Conservation (phyloP, 2,797 vertebrate genomes). For the Pangasius krempfi region DNA sequence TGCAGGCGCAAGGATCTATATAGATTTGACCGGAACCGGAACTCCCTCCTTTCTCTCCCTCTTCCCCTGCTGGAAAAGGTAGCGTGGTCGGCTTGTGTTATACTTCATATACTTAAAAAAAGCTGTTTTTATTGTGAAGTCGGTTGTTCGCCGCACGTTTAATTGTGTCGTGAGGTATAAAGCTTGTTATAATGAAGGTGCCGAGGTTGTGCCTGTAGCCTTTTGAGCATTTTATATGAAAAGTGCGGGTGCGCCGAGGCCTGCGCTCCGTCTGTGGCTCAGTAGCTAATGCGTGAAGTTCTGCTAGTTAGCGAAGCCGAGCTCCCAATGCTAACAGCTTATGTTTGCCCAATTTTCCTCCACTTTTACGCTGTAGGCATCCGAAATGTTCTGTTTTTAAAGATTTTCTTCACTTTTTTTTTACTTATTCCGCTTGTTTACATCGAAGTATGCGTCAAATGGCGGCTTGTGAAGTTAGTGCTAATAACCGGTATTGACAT, state of each 20-base stretch:
- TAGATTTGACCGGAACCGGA: slow-evolving; percentile 61
- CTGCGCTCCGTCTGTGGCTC: background rate
- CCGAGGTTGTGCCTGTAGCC: background rate
- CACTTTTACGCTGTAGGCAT: background rate
- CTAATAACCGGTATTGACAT: too few relatives aligned
- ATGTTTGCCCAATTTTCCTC: background rate
- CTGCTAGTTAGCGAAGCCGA: background rate
- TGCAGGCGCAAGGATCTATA: slow-evolving; percentile 64
- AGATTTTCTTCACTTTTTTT: background rate
- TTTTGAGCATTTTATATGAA: background rate
- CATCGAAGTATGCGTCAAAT: background rate
- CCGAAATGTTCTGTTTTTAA: background rate
- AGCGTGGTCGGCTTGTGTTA: slow-evolving; percentile 74
- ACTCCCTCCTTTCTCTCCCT: slow-evolving; percentile 73
- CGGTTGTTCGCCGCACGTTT: background rate
- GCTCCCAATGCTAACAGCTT: background rate
- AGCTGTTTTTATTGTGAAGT: background rate
- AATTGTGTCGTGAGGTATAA: slow-evolving; percentile 29
- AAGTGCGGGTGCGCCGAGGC: background rate
- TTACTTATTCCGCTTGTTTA: too few relatives aligned
- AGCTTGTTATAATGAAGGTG: slow-evolving; percentile 46
- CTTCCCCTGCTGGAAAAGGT: slow-evolving; percentile 78
- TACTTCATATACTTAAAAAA: background rate
- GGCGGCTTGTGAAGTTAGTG: background rate
- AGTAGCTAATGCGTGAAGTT: background rate